phyloP scores from a whole-genome alignment of 2,113 vertebrate genomes.

The Chamaea fasciata region DNA sequence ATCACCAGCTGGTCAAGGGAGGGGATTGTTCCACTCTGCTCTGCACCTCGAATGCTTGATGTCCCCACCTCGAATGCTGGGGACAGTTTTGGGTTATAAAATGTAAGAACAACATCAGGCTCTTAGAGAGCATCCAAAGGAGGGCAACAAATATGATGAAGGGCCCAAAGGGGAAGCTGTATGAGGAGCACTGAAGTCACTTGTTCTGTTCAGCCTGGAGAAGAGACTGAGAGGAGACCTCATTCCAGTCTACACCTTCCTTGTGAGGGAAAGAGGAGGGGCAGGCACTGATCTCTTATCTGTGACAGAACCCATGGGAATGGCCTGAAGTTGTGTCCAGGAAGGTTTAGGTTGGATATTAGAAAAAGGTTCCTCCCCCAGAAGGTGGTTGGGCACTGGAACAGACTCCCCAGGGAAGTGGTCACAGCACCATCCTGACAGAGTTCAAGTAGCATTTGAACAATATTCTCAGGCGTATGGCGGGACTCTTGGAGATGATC shows the following conservation, averaged over 20 bases:
- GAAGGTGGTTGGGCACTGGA: no score
- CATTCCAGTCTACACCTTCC: no score
- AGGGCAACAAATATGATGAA: neutral
- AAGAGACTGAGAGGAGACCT: no score
- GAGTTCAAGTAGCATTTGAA: neutral
- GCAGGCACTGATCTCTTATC: no score
- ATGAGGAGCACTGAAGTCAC: neutral
- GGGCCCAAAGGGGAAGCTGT: neutral
- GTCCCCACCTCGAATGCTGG: accelerated
- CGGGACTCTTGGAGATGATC: no score
- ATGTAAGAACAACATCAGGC: neutral
- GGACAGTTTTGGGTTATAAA: neutral
- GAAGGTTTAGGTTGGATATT: no score
- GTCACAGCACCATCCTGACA: neutral
- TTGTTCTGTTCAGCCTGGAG: neutral
- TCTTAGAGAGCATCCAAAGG: neutral
- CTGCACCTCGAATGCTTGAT: no score
- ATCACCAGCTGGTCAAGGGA: accelerated
- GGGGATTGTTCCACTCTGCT: accelerated
- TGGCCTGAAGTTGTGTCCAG: no score
- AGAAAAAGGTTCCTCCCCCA: no score
- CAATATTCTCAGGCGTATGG: neutral
- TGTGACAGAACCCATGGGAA: no score
- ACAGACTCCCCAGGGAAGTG: no score
- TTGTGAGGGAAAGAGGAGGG: no score